phyloP scores from a whole-genome alignment of 1,140 invertebrate species.

The Panagrolaimus sp. region DNA sequence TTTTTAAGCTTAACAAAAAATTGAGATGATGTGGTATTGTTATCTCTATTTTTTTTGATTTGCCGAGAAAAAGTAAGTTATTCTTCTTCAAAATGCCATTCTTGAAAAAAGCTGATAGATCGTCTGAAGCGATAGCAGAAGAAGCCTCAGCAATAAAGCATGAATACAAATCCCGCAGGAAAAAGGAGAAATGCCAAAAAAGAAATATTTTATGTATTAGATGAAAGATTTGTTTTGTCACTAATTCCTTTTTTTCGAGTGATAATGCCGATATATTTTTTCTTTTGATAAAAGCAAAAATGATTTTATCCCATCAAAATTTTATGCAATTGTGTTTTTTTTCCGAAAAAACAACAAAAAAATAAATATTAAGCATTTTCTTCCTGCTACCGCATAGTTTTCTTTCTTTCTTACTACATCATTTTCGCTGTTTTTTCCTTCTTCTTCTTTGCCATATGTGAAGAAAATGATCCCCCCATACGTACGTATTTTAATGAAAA shows the following conservation, averaged over 20 bases:
- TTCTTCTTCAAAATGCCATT: too few relatives aligned
- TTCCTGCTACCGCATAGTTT: too few relatives aligned
- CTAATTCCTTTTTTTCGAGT: background rate
- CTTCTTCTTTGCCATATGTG: too few relatives aligned
- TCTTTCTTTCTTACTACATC: too few relatives aligned
- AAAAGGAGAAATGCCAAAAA: background rate
- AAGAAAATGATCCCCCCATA: too few relatives aligned
- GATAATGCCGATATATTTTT: background rate
- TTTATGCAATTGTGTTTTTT: background rate
- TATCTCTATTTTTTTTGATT: background rate
- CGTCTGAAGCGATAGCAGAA: background rate
- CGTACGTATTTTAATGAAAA: too few relatives aligned
- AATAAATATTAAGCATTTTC: background rate
- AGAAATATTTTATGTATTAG: slow-evolving; percentile 13
- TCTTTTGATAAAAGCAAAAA: background rate
- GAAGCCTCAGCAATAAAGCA: slow-evolving; percentile 3
- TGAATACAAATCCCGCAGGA: slow-evolving; percentile 12
- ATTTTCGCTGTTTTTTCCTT: too few relatives aligned
- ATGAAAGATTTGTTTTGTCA: background rate
- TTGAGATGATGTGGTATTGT: too few relatives aligned
- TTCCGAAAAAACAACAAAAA: background rate
- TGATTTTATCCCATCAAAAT: too few relatives aligned
- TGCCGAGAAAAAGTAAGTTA: too few relatives aligned
- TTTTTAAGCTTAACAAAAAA: too few relatives aligned
- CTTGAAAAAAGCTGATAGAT: slow-evolving; percentile 6